Evolutionary conservation across 2,888 invertebrate genomes (phyloP).

Genomic region (Nebria salina): DNA sequence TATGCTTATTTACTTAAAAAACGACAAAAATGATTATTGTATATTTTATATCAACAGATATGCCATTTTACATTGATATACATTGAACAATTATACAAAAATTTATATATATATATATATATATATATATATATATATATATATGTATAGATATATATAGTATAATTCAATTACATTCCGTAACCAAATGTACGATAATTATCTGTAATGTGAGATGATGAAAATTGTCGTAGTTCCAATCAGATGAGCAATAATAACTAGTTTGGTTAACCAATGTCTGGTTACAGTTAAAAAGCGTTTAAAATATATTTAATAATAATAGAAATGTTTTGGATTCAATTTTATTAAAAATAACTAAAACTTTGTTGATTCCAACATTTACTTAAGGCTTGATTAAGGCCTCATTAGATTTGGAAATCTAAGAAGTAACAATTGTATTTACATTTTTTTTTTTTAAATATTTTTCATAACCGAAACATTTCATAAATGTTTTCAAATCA

Average conservation of each 20-base stretch:
- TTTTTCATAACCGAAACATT: not conserved
- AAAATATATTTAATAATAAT: not conserved
- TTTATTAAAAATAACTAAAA: not conserved
- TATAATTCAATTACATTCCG: not conserved
- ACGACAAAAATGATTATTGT: slow-evolving; percentile 30
- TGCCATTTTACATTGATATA: slow-evolving; percentile 41
- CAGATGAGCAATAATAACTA: not conserved
- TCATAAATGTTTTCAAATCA: not conserved
- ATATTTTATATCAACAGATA: slow-evolving; percentile 37
- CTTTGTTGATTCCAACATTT: not conserved
- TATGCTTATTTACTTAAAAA: slow-evolving; percentile 7
- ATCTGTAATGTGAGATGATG: not conserved
- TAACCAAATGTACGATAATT: no score
- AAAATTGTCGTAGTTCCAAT: not conserved
- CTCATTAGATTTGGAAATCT: not conserved
- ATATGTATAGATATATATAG: slow-evolving; percentile 7
- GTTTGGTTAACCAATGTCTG: not conserved
- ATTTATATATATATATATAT: not conserved
- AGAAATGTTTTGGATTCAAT: not conserved
- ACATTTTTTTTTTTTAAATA: not conserved
- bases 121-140: slow-evolving; percentile 20
- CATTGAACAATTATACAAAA: slow-evolving; percentile 38
- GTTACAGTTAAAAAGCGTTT: not conserved
- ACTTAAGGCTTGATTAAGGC: not conserved
- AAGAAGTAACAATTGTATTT: no score